Base-by-base conservation (phyloP, 2,797 vertebrate species). In the Brachyrhaphis roseni region DNA sequence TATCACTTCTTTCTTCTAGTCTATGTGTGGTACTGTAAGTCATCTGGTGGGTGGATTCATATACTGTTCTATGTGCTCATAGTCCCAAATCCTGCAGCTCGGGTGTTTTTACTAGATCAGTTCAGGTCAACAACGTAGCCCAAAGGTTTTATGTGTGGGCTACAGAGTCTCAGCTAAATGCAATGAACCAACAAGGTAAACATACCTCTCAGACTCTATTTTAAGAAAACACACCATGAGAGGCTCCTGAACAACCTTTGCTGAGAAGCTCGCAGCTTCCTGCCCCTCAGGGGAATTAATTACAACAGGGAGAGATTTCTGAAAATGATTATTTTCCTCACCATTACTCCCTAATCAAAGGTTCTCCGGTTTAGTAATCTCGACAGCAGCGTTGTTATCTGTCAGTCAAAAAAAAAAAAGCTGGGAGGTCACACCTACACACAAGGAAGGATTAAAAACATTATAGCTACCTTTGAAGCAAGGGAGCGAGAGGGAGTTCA, bases 91-190 rank as follows among this genome's bases (percentile, higher is more conserved):
- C 20, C 55, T 53, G 36, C 12, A 57, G 64, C 41, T 46, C 31
- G 53, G 77, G 57, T 73, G 77, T 59, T 85, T 51, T 84, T 51
- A 77, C 71, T 76, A 72, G 76, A 83, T 80, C 59, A 70, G 28
- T 31, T 57, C 2, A 47, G 74, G 76, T 86, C 77, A 71, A 34
- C 51, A 11, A 1, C 64, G 62, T 39, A 45, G 71, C 72, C 78
- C 41, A 71, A 51, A 77, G 72, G 43, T 75, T 75, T 72, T n/a
- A 41, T 75, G 75, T 18, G 51, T 85, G 76, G 80, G 84, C 76
- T 79, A 28, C 49, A 36, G 75, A 34, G 64, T 53, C 46, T 8
- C 4, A 76, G 59, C 74, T 75, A 36, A 71, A 80, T 45, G 70
- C n/a, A 51, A 74, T 62, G 53, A 83, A 20, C 12, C 73, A 43